These are phyloP conservation scores for Pangasius djambal DNA, from an alignment of 2,797 vertebrate species.

Conservation along the genomic window DNA sequence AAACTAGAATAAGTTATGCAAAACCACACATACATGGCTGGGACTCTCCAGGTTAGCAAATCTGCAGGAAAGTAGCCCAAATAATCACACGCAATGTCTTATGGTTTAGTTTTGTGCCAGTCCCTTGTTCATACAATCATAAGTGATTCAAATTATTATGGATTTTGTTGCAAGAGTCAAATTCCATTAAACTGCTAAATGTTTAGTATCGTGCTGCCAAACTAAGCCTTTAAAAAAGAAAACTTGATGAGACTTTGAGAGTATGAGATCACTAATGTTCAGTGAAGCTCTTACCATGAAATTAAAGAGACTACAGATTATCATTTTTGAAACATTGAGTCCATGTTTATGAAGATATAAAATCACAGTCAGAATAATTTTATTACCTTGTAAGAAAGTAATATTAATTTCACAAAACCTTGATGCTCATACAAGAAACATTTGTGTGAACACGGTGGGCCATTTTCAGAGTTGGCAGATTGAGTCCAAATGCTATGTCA, in stretches of 20 bases:
- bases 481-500: background rate
- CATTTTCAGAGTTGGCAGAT: background rate
- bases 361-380: background rate
- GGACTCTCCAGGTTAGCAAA: conserved; percentile 6
- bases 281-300: background rate
- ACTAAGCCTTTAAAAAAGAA: conserved; percentile 50
- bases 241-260: background rate
- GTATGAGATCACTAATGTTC: background rate
- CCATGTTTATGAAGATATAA: conserved; percentile 9
- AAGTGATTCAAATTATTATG: conserved; percentile 47
- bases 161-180: conserved; percentile 56
- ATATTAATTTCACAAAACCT: conserved; percentile 19
- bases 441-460: conserved; percentile 9
- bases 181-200: conserved; percentile 45
- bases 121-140: conserved; percentile 54
- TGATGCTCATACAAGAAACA: conserved; percentile 11
- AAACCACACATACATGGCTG: conserved; percentile 1
- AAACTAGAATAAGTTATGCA: conserved; percentile 2
- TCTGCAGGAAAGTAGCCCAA: conserved; percentile 20
- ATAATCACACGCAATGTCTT: conserved; percentile 4
- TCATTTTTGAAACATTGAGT: background rate
- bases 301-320: conserved; percentile 15
- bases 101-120: conserved; percentile 46
- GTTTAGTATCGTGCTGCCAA: conserved; percentile 52
- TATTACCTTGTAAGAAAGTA: background rate